phyloP scores from a whole-genome alignment of 2,888 invertebrate species.

The Sycophila texana region DNA sequence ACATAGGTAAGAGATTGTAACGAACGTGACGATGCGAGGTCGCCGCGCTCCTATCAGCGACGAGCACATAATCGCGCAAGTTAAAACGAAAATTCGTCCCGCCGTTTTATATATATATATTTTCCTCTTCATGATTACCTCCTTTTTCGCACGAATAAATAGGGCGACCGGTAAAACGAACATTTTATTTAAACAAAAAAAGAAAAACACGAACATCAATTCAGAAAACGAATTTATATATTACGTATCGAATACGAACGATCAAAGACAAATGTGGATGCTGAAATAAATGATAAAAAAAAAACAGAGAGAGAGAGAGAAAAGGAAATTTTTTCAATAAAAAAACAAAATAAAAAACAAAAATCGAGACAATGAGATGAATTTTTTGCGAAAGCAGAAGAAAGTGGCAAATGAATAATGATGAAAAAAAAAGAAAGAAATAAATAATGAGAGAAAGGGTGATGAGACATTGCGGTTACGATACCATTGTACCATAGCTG shows the following conservation, averaged over 20 bases:
- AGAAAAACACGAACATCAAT: conserved; percentile 28
- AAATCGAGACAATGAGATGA: not conserved
- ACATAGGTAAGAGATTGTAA: conserved; percentile 24
- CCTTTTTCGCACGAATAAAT: conserved; percentile 26
- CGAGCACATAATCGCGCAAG: conserved; percentile 22
- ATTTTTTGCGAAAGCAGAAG: conserved; percentile 36
- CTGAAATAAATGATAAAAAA: conserved; percentile 38
- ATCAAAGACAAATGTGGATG: conserved; percentile 55
- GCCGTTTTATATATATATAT: conserved; percentile 33
- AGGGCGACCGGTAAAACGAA: conserved; percentile 16
- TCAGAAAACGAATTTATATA: conserved; percentile 47
- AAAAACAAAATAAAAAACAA: conserved; percentile 37
- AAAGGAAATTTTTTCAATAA: conserved; percentile 46
- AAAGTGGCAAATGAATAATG: not conserved
- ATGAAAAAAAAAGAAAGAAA: conserved; percentile 54
- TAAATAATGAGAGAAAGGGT: conserved; percentile 59
- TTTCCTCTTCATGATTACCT: conserved; percentile 39
- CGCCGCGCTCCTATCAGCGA: conserved; percentile 51
- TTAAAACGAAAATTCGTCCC: conserved; percentile 53
- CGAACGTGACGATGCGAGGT: conserved; percentile 11
- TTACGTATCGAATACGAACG: conserved; percentile 48
- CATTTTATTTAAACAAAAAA: conserved; percentile 10
- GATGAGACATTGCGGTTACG: conserved; percentile 72
- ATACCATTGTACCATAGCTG: conserved; percentile 74
- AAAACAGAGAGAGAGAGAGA: conserved; percentile 19